Percentiles rank a stretch among this genome's conserved stretches.
Conservation (phyloP, 2,888 invertebrate genomes). For the Cantharis lateralis region DNA sequence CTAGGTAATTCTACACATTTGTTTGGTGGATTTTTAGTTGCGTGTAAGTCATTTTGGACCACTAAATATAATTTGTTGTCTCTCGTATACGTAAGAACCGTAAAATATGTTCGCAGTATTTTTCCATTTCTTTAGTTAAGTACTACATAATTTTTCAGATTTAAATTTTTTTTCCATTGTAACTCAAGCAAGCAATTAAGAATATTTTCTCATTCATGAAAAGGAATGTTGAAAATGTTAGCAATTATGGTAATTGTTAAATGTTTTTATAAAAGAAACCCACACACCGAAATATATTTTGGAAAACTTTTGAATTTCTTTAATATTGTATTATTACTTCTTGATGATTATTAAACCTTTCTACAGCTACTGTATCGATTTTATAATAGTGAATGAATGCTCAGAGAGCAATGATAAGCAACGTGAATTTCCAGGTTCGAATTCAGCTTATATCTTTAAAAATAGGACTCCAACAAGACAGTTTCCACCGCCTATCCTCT, state of each 20-base stretch:
- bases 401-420: too few species aligned
- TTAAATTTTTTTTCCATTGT: background rate
- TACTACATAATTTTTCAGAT: background rate
- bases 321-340: background rate
- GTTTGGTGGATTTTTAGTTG: background rate
- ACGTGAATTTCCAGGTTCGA: too few species aligned
- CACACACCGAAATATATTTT: background rate
- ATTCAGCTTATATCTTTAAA: too few species aligned
- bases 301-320: background rate
- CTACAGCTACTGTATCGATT: background rate
- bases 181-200: background rate
- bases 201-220: background rate
- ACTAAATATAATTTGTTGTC: background rate
- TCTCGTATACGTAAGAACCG: background rate
- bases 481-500: too few species aligned
- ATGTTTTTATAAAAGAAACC: background rate
- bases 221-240: background rate
- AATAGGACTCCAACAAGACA: too few species aligned
- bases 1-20: background rate
- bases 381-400: background rate
- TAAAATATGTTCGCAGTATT: background rate
- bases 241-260: background rate
- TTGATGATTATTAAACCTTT: background rate
- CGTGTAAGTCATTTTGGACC: background rate
- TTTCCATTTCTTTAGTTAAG: background rate